Conservation (phyloP, 2,113 vertebrate species). For the Synchiropus splendidus region DNA sequence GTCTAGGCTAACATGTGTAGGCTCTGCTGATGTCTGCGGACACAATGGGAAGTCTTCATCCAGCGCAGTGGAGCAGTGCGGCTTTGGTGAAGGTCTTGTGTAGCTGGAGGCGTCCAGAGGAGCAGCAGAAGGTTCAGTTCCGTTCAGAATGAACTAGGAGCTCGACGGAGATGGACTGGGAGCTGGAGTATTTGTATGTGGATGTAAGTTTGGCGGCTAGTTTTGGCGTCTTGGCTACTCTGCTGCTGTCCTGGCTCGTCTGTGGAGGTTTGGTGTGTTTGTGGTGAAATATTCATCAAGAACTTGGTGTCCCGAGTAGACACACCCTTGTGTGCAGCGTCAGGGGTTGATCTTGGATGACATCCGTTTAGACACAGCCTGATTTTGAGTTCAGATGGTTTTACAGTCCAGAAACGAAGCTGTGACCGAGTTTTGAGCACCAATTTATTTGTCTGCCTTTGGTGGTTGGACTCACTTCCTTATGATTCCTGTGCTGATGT, state of each 20-base stretch:
- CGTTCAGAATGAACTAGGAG: constrained; percentile 46
- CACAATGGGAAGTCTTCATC: constrained; percentile 46
- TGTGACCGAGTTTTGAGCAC: no score
- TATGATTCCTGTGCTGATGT: no score
- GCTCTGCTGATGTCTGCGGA: constrained; percentile 21
- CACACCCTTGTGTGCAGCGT: not conserved
- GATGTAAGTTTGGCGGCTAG: constrained; percentile 66
- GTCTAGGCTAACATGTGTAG: constrained; percentile 7
- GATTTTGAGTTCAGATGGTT: no score
- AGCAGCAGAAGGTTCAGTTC: constrained; percentile 7
- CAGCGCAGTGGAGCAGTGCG: constrained; percentile 8
- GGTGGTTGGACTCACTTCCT: no score
- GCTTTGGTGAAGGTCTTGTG: constrained; percentile 5
- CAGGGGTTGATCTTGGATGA: no score
- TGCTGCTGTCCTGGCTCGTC: not conserved
- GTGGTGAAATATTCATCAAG: constrained; percentile 28
- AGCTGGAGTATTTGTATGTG: constrained; percentile 72
- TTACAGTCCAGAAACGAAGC: no score
- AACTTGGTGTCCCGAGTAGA: not conserved
- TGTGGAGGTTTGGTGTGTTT: constrained; percentile 1
- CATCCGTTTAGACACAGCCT: no score
- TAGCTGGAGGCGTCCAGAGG: constrained; percentile 23
- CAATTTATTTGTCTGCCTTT: no score
- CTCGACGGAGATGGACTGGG: constrained; percentile 57
- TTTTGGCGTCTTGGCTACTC: no score